Conservation (phyloP, 2,797 vertebrate genomes). For the Coregonus ussuriensis region DNA sequence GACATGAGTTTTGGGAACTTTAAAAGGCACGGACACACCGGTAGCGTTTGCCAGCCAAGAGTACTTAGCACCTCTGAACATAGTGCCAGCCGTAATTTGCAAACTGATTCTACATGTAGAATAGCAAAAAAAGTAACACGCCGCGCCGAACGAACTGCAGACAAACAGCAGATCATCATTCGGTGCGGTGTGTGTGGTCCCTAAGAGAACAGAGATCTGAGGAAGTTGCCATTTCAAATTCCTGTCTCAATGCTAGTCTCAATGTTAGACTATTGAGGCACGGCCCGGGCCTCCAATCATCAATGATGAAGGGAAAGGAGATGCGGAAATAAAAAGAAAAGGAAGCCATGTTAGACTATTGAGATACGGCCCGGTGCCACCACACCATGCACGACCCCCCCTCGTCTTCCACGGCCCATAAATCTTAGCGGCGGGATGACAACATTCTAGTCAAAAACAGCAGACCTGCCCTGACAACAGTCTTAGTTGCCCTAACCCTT, state of each 20-base stretch:
- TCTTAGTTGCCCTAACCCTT: neutral
- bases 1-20: neutral
- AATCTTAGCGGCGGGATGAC: neutral
- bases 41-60: too few species aligned
- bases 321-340: neutral
- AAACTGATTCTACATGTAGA: too few species aligned
- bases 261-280: neutral
- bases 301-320: neutral
- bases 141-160: too few species aligned
- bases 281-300: neutral
- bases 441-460: neutral
- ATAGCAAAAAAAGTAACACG: too few species aligned
- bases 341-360: neutral
- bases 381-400: neutral
- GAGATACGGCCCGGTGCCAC: neutral
- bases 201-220: neutral
- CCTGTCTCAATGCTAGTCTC: neutral
- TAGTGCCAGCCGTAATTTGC: too few species aligned
- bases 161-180: too few species aligned
- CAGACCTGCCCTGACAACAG: neutral
- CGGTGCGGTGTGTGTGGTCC: too few species aligned
- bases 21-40: too few species aligned
- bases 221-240: neutral
- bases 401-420: neutral
- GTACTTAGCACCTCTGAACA: too few species aligned